Evolutionary conservation across 1,140 invertebrate species (phyloP).

Genomic region (Lysiphlebus fabarum): DNA sequence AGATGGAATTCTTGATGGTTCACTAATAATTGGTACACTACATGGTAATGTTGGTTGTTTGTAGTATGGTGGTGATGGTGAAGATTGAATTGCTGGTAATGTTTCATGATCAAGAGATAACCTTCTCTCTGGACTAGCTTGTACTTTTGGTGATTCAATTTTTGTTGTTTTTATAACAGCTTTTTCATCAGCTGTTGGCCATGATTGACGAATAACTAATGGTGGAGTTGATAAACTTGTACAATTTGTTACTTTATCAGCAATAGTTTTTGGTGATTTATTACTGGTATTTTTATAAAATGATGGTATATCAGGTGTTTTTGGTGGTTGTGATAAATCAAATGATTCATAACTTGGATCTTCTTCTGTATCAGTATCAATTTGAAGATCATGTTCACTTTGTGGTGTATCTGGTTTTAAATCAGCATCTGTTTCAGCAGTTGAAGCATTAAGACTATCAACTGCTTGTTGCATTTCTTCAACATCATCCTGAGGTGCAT

Average conservation of each 20-base stretch:
- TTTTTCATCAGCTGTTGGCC: constrained; percentile 40
- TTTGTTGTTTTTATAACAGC: constrained; percentile 21
- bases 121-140: constrained; percentile 26
- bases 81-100: constrained; percentile 25
- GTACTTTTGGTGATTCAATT: constrained; percentile 18
- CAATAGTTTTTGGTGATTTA: constrained; percentile 29
- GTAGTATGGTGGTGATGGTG: constrained; percentile 35
- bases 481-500: constrained; percentile 65
- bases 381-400: constrained; percentile 79
- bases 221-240: constrained; percentile 33
- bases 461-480: constrained; percentile 77
- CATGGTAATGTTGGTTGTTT: constrained; percentile 33
- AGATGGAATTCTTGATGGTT: constrained; percentile 34
- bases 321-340: constrained; percentile 50
- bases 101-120: constrained; percentile 18
- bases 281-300: constrained; percentile 50
- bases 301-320: constrained; percentile 52
- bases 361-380: constrained; percentile 83
- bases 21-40: constrained; percentile 32
- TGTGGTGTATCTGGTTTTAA: constrained; percentile 80
- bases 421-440: constrained; percentile 61
- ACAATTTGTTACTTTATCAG: constrained; percentile 37
- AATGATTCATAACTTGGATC: constrained; percentile 59
- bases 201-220: constrained; percentile 47
- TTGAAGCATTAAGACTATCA: constrained; percentile 67